Evolutionary conservation across 2,113 vertebrate species (phyloP).

Genomic region (Plestiodon gilberti): DNA sequence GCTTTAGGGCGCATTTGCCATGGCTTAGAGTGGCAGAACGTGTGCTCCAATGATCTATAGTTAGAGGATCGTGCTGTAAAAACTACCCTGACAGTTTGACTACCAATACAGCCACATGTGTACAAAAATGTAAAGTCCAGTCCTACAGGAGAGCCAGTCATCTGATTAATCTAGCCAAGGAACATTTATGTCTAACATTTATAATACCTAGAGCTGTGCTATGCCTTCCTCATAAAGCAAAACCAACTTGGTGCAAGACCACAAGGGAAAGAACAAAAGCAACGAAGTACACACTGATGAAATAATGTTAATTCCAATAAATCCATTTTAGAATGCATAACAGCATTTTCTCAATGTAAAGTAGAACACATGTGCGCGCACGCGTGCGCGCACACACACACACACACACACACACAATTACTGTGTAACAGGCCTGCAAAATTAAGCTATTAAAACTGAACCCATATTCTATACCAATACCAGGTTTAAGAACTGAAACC

Average conservation of each 20-base stretch:
- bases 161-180: neutral
- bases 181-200: neutral
- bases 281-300: neutral
- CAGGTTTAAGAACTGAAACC: neutral
- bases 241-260: neutral
- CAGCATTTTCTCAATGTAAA: neutral
- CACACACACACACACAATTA: no score
- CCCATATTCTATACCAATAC: neutral
- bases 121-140: neutral
- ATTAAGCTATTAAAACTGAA: neutral
- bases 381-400: no score
- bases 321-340: neutral
- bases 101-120: neutral
- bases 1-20: no score
- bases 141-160: neutral
- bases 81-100: no score
- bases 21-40: no score
- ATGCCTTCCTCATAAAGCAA: neutral
- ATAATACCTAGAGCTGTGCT: neutral
- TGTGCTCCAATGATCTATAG: no score
- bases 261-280: neutral
- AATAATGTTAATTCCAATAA: no score
- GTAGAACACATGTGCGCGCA: neutral
- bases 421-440: neutral
- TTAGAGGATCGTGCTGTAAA: no score